Percentiles rank a stretch among this genome's conserved stretches.
Evolutionary conservation across 2,888 invertebrate species (phyloP).

Genomic region (Eupithecia subfuscata): DNA sequence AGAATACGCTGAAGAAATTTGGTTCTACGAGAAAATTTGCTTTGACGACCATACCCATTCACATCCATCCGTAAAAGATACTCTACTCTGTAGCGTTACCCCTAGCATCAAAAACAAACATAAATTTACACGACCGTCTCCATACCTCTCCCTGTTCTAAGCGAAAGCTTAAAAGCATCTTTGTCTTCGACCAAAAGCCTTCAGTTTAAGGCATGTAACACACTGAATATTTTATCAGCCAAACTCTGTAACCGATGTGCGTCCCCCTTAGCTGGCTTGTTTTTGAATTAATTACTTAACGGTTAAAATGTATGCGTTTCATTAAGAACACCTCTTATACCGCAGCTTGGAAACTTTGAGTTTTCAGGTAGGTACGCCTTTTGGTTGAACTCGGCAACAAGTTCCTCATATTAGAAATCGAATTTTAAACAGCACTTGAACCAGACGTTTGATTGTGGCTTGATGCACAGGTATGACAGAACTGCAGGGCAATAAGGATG

Average conservation of each 20-base stretch:
- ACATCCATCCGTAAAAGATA: neutral
- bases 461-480: neutral
- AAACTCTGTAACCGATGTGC: slow-evolving; percentile 59
- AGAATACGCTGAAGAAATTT: neutral
- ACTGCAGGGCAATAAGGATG: neutral
- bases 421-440: neutral
- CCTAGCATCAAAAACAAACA: neutral
- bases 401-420: neutral
- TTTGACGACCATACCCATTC: neutral
- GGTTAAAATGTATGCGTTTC: slow-evolving; percentile 44
- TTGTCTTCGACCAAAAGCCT: slow-evolving; percentile 78
- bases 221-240: slow-evolving; percentile 76
- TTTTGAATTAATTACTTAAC: slow-evolving; percentile 66
- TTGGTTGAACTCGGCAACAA: neutral
- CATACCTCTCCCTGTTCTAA: slow-evolving; percentile 50
- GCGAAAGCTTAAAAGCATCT: slow-evolving; percentile 80
- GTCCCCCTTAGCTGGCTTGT: slow-evolving; percentile 49
- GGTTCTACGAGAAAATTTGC: neutral
- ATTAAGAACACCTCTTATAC: slow-evolving; percentile 29
- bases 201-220: slow-evolving; percentile 72
- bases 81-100: neutral
- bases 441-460: neutral
- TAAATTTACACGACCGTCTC: slow-evolving; percentile 43
- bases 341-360: slow-evolving; percentile 19
- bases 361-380: slow-evolving; percentile 13